phyloP scores from a whole-genome alignment of 64 coral and sea anemone genomes.

The Astreopora myriophthalma region DNA sequence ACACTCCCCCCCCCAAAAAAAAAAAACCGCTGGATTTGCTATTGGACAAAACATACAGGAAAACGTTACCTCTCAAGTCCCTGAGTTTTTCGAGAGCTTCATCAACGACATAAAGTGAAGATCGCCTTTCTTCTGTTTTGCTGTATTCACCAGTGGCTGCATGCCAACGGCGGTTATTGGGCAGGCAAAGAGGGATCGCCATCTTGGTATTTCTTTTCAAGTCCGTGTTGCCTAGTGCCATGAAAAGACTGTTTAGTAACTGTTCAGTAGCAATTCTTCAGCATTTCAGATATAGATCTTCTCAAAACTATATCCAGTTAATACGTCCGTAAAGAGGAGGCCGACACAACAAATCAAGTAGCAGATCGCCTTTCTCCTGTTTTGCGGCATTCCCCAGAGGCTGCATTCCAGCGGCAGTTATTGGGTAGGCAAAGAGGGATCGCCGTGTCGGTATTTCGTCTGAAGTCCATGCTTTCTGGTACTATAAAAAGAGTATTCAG shows the following conservation, averaged over 20 bases:
- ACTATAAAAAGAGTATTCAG: no score
- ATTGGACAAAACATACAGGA: no score
- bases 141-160: background rate
- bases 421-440: background rate
- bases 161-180: constrained; percentile 2
- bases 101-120: background rate
- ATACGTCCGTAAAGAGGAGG: no score
- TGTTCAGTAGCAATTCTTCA: no score
- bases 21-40: no score
- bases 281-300: no score
- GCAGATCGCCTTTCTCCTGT: background rate
- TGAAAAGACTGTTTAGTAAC: no score
- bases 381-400: background rate
- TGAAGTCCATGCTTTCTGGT: background rate
- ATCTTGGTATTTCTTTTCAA: background rate
- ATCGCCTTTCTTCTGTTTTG: background rate
- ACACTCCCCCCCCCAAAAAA: no score
- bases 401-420: background rate
- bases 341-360: no score
- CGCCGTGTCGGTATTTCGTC: background rate
- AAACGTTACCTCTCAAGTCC: background rate
- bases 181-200: background rate
- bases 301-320: no score
- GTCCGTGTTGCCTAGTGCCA: background rate
- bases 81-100: background rate